phyloP scores from a whole-genome alignment of 2,797 vertebrate species.

The Merluccius polli region DNA sequence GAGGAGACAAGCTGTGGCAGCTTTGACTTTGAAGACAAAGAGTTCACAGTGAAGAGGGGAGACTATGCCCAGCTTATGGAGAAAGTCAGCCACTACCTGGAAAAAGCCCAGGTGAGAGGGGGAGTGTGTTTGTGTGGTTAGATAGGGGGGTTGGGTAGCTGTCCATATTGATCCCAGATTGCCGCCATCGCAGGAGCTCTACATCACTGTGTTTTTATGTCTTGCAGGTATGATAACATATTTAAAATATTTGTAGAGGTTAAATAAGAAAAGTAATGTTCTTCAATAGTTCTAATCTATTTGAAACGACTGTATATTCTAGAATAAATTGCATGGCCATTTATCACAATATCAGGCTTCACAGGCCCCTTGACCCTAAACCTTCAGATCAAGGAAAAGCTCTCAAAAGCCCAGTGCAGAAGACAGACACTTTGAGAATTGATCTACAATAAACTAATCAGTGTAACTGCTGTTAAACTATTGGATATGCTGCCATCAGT shows the following conservation, averaged over 20 bases:
- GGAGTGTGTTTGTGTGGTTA: not conserved
- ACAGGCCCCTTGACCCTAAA: too few species aligned
- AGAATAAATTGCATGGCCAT: too few species aligned
- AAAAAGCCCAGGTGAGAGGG: slow-evolving; percentile 78
- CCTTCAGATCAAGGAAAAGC: too few species aligned
- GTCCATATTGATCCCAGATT: not conserved
- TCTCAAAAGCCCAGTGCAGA: too few species aligned
- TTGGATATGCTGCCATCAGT: not conserved
- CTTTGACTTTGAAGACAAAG: slow-evolving; percentile 76
- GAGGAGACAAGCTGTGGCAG: slow-evolving; percentile 69
- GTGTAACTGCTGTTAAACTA: not conserved
- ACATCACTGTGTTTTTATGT: too few species aligned
- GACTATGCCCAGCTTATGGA: slow-evolving; percentile 84
- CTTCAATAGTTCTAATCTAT: too few species aligned
- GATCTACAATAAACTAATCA: not conserved
- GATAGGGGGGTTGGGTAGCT: not conserved
- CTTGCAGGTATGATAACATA: too few species aligned
- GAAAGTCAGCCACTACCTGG: slow-evolving; percentile 78
- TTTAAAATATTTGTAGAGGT: too few species aligned
- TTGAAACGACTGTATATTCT: too few species aligned
- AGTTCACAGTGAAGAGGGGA: slow-evolving; percentile 81
- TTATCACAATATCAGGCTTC: too few species aligned
- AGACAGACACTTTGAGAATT: too few species aligned
- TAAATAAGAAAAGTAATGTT: too few species aligned
- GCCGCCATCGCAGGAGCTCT: not conserved